These are phyloP conservation scores for Rhinogobius similis DNA, from an alignment of 2,113 vertebrate genomes.

Conservation along the genomic window DNA sequence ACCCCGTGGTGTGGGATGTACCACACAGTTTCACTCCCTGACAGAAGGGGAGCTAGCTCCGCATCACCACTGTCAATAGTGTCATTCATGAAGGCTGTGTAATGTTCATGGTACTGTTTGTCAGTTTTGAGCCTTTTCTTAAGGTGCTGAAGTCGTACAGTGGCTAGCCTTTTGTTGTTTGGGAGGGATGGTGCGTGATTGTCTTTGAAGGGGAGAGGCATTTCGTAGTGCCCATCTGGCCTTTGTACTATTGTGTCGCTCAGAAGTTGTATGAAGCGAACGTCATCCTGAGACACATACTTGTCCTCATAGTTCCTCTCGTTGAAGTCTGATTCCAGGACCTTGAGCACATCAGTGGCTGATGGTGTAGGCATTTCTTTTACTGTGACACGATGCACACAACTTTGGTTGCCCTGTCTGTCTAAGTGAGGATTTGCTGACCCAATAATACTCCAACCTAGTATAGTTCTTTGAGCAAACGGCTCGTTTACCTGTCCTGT, in stretches of 20 bases:
- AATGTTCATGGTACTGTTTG: conserved; percentile 8
- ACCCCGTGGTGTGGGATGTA: too few relatives aligned
- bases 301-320: not conserved
- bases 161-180: not conserved
- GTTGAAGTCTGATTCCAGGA: not conserved
- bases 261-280: not conserved
- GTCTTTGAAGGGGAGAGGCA: not conserved
- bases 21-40: not conserved
- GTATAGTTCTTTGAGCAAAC: not conserved
- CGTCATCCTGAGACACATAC: conserved; percentile 4
- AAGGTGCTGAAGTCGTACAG: not conserved
- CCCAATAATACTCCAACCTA: conserved; percentile 7
- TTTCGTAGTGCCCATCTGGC: not conserved
- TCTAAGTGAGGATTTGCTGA: conserved; percentile 7
- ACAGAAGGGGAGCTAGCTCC: not conserved
- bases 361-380: not conserved
- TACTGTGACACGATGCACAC: conserved; percentile 11
- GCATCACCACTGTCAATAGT: conserved; percentile 1
- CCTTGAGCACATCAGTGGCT: not conserved
- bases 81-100: conserved; percentile 11
- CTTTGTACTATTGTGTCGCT: not conserved
- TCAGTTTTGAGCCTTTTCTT: not conserved
- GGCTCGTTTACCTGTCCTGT: conserved; percentile 4
- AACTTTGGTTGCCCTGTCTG: too few relatives aligned
- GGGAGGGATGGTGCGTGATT: not conserved